These are phyloP conservation scores for Phrynosoma platyrhinos DNA, from an alignment of 2,113 vertebrate genomes.

Conservation along the genomic window DNA sequence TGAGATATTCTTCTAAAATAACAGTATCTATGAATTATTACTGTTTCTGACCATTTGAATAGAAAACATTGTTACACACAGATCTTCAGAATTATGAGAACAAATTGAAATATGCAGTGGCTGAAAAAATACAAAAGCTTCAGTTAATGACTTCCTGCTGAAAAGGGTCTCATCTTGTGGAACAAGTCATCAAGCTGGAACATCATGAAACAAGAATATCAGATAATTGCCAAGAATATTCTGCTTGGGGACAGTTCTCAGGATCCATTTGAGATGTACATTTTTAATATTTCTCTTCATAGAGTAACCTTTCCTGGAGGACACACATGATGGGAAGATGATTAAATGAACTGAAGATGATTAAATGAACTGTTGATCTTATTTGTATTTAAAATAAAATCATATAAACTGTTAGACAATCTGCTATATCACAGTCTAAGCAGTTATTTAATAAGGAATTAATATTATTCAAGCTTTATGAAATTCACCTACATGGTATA, in stretches of 20 bases:
- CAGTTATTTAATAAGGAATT: background rate
- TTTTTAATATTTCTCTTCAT: constrained; percentile 1
- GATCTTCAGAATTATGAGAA: constrained; percentile 8
- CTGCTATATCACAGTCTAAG: background rate
- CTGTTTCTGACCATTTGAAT: background rate
- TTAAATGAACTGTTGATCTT: background rate
- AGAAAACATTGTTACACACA: background rate
- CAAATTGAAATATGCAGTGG: background rate
- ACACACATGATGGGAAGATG: background rate
- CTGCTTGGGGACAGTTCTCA: background rate
- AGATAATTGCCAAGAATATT: constrained; percentile 30
- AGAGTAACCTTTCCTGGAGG: background rate
- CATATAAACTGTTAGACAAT: background rate
- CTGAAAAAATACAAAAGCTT: constrained; percentile 9
- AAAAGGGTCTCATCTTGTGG: constrained; percentile 36
- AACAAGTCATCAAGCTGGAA: constrained; percentile 32
- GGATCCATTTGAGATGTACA: background rate
- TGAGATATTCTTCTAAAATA: background rate
- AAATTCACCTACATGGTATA: too few relatives aligned
- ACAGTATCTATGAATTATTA: background rate
- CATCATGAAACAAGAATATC: constrained; percentile 23
- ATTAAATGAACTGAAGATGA: background rate
- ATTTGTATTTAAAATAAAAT: constrained; percentile 29
- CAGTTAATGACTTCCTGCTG: constrained; percentile 13
- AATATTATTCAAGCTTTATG: too few relatives aligned